Percentiles rank a stretch among this genome's conserved stretches.
These are phyloP conservation scores for Asarcornis scutulata DNA, from an alignment of 2,113 vertebrate genomes.

Conservation along the genomic window DNA sequence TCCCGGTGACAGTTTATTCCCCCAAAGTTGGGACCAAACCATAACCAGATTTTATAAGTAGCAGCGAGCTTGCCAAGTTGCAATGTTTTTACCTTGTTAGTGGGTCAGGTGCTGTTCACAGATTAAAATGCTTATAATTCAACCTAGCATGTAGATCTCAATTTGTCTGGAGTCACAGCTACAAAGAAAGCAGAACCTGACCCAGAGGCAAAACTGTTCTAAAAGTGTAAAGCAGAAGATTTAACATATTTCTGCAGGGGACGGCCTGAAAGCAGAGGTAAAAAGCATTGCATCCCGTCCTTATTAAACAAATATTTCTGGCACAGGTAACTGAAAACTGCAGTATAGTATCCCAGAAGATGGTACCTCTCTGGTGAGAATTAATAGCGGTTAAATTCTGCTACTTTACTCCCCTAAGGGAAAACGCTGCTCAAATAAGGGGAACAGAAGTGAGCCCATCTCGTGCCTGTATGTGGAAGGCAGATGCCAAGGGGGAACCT, in stretches of 20 bases:
- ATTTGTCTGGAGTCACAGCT: neutral
- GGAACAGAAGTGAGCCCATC: neutral
- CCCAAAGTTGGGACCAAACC: conserved; percentile 19
- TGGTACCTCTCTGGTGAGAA: neutral
- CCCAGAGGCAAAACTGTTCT: neutral
- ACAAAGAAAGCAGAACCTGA: neutral
- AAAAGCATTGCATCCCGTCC: neutral
- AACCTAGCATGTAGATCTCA: neutral
- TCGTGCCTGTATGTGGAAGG: neutral
- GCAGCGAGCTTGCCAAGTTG: neutral
- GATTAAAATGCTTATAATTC: neutral
- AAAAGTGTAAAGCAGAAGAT: neutral
- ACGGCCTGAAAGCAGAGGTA: neutral
- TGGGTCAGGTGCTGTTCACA: neutral
- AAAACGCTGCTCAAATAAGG: neutral
- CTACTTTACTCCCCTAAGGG: neutral
- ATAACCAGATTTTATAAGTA: conserved; percentile 26
- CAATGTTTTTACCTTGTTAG: conserved; percentile 7
- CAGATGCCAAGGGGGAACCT: neutral
- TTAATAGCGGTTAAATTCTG: neutral
- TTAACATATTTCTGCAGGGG: neutral
- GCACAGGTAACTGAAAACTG: neutral
- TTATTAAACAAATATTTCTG: neutral
- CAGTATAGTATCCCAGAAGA: neutral
- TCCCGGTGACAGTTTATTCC: neutral